Evolutionary conservation across 2,888 invertebrate genomes (phyloP), one percentile per base, ranked within the genome.

Genomic region (Caenorhabditis uteleia): DNA sequence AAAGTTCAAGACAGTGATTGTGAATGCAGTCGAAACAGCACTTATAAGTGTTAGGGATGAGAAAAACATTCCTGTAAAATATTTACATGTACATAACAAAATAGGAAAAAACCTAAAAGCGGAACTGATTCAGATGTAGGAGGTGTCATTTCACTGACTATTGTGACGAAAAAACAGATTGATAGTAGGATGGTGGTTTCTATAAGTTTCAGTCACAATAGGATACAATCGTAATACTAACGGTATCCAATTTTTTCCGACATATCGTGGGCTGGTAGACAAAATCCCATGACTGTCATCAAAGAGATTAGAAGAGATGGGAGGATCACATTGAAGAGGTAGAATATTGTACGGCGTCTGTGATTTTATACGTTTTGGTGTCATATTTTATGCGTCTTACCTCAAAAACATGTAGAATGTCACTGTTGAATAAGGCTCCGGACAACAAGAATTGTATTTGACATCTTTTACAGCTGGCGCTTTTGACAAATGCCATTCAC

Each of bases 141-240:
- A 87, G 95, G 93, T 90, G 93, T 91, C 88, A 92, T 93, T 89
- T 94, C 93, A 83, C 93, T 93, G 85, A 94, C 93, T 88, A 94
- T 90, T 88, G 93, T 92, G 87, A 93, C 90, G 89, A 93, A 94
- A 87, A 94, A 93, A 88, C 93, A 93, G 89, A 94, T 89, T 87
- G 93, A 94, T 87, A 94, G 90, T 2, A 79, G 64, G 33, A 79
- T 78, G 6, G 79, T 79, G 8, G 74, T 79, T 47, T 79, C 61
- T 67, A 26, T 14, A 46, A 29, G 12, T 29, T 29, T 12, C 29
- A 29, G 12, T 8, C 12, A 8, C 7, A 29, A 29, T 12, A 29
- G 29, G 29, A 8, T 29, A 8, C 29, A 29, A 29, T 8, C 6
- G 14, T 8, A 40, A 10, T 8, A 27, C 42, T 56, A 20, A 77